Percentiles rank a stretch among this genome's conserved stretches.
These are phyloP conservation scores for Ostrea edulis DNA, from an alignment of 1,140 invertebrate species.

Conservation along the genomic window DNA sequence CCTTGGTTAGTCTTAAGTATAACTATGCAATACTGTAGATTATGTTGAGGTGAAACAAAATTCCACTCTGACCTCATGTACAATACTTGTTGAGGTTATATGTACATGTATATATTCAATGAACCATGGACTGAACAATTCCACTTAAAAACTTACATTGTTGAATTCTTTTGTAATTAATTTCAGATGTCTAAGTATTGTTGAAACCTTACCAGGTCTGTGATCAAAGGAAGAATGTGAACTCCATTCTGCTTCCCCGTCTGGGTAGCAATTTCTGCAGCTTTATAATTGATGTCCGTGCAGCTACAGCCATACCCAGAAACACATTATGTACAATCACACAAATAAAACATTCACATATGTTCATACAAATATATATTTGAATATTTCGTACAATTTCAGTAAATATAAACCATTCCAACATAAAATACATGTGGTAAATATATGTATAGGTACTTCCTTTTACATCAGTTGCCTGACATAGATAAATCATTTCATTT, in stretches of 20 bases:
- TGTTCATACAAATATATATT: too few relatives aligned
- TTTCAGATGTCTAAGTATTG: background rate
- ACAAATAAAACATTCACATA: background rate
- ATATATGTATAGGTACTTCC: too few relatives aligned
- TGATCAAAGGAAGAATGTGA: slow-evolving; percentile 63
- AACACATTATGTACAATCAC: background rate
- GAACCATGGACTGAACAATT: background rate
- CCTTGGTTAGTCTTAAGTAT: too few relatives aligned
- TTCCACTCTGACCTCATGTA: background rate
- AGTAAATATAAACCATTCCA: too few relatives aligned
- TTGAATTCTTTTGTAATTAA: too few relatives aligned
- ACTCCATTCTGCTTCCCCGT: slow-evolving; percentile 67
- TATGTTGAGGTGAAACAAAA: too few relatives aligned
- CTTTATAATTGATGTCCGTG: slow-evolving; percentile 73
- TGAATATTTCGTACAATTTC: too few relatives aligned
- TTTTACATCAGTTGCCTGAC: too few relatives aligned
- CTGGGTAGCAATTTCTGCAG: slow-evolving; percentile 57
- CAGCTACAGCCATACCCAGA: slow-evolving; percentile 58
- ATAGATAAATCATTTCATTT: too few relatives aligned
- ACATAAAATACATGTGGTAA: too few relatives aligned
- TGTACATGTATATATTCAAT: background rate
- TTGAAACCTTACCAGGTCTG: slow-evolving; percentile 66
- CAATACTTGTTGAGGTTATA: background rate
- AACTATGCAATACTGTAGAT: too few relatives aligned
- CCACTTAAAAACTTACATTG: too few relatives aligned